A percentile compares a stretch with the other conserved stretches of the same genome.
Conservation (phyloP, 2,888 invertebrate genomes). For the Mycalesis mineus region DNA sequence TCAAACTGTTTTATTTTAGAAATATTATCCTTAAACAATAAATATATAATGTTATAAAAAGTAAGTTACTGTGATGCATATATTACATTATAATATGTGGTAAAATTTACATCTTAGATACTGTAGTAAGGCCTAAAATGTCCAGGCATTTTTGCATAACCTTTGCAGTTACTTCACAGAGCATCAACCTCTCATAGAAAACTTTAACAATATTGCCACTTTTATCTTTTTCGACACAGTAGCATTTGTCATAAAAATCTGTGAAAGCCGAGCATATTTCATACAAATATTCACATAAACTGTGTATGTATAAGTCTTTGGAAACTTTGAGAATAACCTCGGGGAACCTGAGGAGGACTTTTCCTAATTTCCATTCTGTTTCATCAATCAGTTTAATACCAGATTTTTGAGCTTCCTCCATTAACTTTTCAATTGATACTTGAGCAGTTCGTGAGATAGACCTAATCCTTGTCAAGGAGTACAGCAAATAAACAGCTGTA, state of each 20-base stretch:
- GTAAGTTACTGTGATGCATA: conserved; percentile 2
- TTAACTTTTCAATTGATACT: conserved; percentile 79
- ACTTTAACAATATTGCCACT: conserved; percentile 88
- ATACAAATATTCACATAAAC: conserved; percentile 96
- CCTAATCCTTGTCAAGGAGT: conserved; percentile 95
- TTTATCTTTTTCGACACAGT: conserved; percentile 95
- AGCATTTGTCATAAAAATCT: conserved; percentile 98
- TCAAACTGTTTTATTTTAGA: conserved; percentile 28
- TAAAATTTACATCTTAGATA: conserved; percentile 89
- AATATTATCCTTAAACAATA: conserved; percentile 15
- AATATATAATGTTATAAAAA: conserved; percentile 9
- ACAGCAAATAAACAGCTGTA: conserved; percentile 97
- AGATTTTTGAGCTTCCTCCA: conserved; percentile 78
- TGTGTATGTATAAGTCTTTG: conserved; percentile 89
- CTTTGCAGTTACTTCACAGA: conserved; percentile 94
- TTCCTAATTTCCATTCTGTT: conserved; percentile 96
- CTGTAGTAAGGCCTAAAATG: conserved; percentile 94
- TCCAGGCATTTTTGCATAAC: conserved; percentile 92
- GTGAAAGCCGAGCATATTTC: conserved; percentile 95
- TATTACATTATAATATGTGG: neutral
- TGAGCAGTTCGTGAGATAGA: conserved; percentile 91
- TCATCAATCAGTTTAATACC: conserved; percentile 88
- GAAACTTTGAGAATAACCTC: conserved; percentile 90
- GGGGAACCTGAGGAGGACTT: conserved; percentile 90
- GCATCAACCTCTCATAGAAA: conserved; percentile 89